Percentiles rank a stretch among this genome's conserved stretches.
These are phyloP conservation scores for Alfaro cultratus DNA, from an alignment of 2,797 vertebrate genomes.

Conservation along the genomic window DNA sequence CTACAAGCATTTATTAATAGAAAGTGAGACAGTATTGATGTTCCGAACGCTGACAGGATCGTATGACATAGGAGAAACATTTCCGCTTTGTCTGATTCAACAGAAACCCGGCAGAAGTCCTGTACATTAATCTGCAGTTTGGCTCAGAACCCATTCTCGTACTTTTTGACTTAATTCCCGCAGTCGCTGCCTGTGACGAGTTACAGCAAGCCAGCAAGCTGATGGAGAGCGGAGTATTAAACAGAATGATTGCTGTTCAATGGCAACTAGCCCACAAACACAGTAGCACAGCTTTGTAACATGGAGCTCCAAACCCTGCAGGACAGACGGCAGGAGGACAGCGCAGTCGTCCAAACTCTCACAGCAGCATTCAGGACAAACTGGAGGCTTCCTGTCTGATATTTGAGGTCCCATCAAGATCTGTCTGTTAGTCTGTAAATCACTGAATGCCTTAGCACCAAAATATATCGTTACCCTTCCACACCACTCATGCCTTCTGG, in stretches of 20 bases:
- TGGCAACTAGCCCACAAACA: conserved; percentile 50
- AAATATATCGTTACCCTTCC: too few relatives aligned
- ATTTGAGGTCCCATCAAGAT: too few relatives aligned
- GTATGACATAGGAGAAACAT: not conserved
- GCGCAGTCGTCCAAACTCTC: not conserved
- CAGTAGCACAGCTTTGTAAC: conserved; percentile 56
- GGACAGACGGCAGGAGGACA: conserved; percentile 24
- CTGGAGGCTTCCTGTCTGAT: not conserved
- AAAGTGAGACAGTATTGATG: not conserved
- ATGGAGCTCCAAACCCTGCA: conserved; percentile 47
- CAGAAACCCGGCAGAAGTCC: not conserved
- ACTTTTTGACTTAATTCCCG: conserved; percentile 37
- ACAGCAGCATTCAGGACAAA: not conserved
- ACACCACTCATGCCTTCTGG: too few relatives aligned
- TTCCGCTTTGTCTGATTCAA: not conserved
- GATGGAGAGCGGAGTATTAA: conserved; percentile 41
- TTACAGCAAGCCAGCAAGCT: conserved; percentile 25
- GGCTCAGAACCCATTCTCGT: conserved; percentile 18
- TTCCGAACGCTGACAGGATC: not conserved
- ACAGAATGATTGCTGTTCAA: conserved; percentile 28
- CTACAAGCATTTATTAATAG: conserved; percentile 16
- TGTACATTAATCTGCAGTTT: conserved; percentile 24
- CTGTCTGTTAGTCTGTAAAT: too few relatives aligned
- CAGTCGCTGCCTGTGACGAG: conserved; percentile 27
- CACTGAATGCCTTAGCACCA: too few relatives aligned